phyloP scores from a whole-genome alignment of 2,797 vertebrate genomes.

The Anguilla marmorata region DNA sequence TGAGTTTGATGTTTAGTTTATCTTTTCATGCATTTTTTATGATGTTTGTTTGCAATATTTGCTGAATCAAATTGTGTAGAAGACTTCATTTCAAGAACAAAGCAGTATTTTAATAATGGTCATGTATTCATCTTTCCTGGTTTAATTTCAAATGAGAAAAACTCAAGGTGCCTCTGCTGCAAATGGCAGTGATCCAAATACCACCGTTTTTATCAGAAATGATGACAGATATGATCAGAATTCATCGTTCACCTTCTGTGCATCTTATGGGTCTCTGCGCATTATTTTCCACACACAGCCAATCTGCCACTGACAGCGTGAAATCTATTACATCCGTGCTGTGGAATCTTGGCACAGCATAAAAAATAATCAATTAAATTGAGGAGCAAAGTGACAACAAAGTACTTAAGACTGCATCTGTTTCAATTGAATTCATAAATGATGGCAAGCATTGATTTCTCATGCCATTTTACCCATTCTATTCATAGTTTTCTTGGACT shows the following conservation, averaged over 20 bases:
- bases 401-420: slow-evolving; percentile 18
- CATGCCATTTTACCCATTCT: slow-evolving; percentile 25
- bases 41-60: background rate
- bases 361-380: slow-evolving; percentile 11
- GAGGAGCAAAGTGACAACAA: slow-evolving; percentile 7
- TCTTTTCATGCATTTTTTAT: background rate
- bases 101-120: slow-evolving; percentile 60
- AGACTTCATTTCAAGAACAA: slow-evolving; percentile 59
- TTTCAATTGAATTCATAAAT: slow-evolving; percentile 27
- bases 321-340: slow-evolving; percentile 16
- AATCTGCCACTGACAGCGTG: background rate
- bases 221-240: slow-evolving; percentile 10
- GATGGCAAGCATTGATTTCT: slow-evolving; percentile 18
- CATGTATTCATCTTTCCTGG: slow-evolving; percentile 40
- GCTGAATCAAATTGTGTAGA: slow-evolving; percentile 58
- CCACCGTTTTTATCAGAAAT: slow-evolving; percentile 6
- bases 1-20: background rate
- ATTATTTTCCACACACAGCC: slow-evolving; percentile 4
- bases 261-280: background rate
- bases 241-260: background rate
- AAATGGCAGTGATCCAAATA: slow-evolving; percentile 13
- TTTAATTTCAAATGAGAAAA: background rate
- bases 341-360: background rate
- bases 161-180: background rate
- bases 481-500: slow-evolving; percentile 25